Evolutionary conservation across 2,797 vertebrate species (phyloP).

Genomic region (Sphenopsis melanotis): DNA sequence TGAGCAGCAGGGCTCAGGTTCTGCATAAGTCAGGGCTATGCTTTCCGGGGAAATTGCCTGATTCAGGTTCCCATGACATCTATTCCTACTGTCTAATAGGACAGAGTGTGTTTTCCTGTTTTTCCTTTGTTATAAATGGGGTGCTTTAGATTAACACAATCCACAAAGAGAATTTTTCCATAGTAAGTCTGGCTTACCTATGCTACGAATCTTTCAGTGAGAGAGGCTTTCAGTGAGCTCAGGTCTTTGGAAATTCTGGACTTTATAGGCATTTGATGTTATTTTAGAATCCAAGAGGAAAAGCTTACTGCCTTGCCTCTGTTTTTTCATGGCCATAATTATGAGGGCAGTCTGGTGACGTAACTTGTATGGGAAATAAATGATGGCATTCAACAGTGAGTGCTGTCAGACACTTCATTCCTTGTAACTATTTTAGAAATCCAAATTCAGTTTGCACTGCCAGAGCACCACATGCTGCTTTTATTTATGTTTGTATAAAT

Average conservation of each 20-base stretch:
- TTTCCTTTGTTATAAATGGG: not conserved
- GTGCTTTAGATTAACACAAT: not conserved
- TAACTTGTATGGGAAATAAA: conserved; percentile 52
- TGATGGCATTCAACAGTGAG: conserved; percentile 26
- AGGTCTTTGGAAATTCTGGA: conserved; percentile 33
- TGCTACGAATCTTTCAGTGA: not conserved
- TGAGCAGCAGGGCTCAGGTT: not conserved
- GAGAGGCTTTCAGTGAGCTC: conserved; percentile 12
- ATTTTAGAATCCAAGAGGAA: conserved; percentile 52
- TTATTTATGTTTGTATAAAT: not conserved
- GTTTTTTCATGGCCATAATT: conserved; percentile 51
- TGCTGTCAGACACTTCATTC: not conserved
- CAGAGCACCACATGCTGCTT: not conserved
- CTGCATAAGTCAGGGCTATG: conserved; percentile 21
- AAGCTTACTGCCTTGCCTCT: conserved; percentile 43
- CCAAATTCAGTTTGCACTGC: not conserved
- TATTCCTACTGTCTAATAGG: not conserved
- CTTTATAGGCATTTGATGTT: conserved; percentile 14
- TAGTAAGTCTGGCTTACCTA: not conserved
- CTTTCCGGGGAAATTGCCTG: not conserved
- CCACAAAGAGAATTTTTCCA: not conserved
- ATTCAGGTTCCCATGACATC: not conserved
- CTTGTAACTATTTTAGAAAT: conserved; percentile 47
- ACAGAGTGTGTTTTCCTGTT: not conserved
- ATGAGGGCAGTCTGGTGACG: conserved; percentile 43